phyloP scores from a whole-genome alignment of 35 echinoderm and acorn worm species.

The Stichopus chloronotus region DNA sequence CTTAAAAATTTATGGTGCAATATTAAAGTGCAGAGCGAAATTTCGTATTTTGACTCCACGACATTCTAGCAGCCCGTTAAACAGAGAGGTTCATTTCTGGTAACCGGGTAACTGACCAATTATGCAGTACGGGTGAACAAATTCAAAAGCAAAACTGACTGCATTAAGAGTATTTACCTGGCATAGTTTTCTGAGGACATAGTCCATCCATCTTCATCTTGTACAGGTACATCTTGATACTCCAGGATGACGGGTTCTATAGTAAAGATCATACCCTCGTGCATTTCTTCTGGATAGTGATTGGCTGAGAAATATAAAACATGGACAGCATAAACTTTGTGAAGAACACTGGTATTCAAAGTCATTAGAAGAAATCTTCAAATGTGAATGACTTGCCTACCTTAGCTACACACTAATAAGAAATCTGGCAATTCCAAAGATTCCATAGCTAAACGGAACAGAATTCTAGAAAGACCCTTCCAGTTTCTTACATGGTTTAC shows the following conservation, averaged over 20 bases:
- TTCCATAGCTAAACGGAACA: not conserved
- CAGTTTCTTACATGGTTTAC: too few species aligned
- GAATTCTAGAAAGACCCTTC: too few species aligned
- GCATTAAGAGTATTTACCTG: not conserved
- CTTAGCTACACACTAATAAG: not conserved
- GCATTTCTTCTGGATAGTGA: slow-evolving; percentile 72
- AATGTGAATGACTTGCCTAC: too few species aligned
- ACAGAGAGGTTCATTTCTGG: too few species aligned
- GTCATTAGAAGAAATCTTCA: too few species aligned
- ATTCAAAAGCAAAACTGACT: too few species aligned
- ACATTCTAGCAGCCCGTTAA: too few species aligned
- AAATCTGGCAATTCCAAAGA: not conserved
- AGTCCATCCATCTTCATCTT: slow-evolving; percentile 86
- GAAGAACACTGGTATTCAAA: not conserved
- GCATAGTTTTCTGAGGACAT: slow-evolving; percentile 74
- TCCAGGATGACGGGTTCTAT: slow-evolving; percentile 91
- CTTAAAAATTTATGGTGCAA: too few species aligned
- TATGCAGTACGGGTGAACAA: too few species aligned
- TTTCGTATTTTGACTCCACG: too few species aligned
- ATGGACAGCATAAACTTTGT: not conserved
- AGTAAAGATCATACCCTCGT: slow-evolving; percentile 90
- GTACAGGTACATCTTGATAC: slow-evolving; percentile 45
- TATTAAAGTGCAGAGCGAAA: too few species aligned
- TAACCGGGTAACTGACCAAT: too few species aligned
- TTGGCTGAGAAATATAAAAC: slow-evolving; percentile 73